A percentile compares a stretch with the other conserved stretches of the same genome.
Evolutionary conservation across 1,140 invertebrate genomes (phyloP).

Genomic region (Nymphalis io): DNA sequence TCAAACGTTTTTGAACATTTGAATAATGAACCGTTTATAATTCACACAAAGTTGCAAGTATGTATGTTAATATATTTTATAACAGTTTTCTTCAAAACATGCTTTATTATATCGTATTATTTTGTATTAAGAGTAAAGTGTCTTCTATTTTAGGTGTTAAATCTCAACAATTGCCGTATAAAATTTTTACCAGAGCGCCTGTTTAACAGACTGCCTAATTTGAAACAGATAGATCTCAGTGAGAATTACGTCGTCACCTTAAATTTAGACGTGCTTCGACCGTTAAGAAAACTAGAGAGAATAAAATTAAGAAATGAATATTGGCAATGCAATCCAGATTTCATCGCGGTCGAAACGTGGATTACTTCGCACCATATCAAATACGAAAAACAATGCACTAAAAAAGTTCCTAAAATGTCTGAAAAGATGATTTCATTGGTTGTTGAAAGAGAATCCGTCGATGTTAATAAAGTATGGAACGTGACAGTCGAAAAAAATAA

Average conservation of each 20-base stretch:
- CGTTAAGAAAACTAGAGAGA: slow-evolving; percentile 67
- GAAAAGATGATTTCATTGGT: slow-evolving; percentile 73
- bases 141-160: slow-evolving; percentile 73
- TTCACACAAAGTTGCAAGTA: slow-evolving; percentile 70
- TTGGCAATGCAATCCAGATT: slow-evolving; percentile 70
- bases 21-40: slow-evolving; percentile 73
- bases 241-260: slow-evolving; percentile 78
- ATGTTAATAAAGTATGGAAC: slow-evolving; percentile 70
- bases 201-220: slow-evolving; percentile 74
- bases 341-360: slow-evolving; percentile 68
- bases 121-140: background rate
- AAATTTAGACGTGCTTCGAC: slow-evolving; percentile 61
- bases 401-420: slow-evolving; percentile 61
- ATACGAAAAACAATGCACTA: slow-evolving; percentile 64
- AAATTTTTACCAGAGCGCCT: slow-evolving; percentile 67
- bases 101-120: too few relatives aligned
- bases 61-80: slow-evolving; percentile 6
- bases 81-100: too few relatives aligned
- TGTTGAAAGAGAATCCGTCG: slow-evolving; percentile 49
- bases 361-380: slow-evolving; percentile 57
- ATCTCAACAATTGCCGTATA: slow-evolving; percentile 78
- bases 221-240: slow-evolving; percentile 77
- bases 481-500: slow-evolving; percentile 51
- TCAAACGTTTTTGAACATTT: slow-evolving; percentile 72
- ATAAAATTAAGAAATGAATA: slow-evolving; percentile 73